Percentiles rank a stretch among this genome's conserved stretches.
Conservation (phyloP, 2,797 vertebrate genomes). For the Epinephelus malabaricus region DNA sequence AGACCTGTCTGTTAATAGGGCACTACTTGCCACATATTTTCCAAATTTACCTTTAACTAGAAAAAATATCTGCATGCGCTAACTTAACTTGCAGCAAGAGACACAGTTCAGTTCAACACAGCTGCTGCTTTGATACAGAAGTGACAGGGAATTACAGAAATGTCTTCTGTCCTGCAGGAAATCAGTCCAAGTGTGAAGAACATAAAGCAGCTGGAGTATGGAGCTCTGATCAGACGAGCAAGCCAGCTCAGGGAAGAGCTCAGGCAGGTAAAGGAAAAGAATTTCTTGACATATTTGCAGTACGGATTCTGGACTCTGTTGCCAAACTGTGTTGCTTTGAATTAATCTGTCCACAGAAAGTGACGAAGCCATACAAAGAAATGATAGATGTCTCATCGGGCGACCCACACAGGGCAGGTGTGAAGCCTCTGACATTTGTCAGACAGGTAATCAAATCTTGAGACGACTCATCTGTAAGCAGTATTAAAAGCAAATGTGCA, state of each 20-base stretch:
- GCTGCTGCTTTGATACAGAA: background rate
- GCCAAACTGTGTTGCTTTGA: conserved; percentile 11
- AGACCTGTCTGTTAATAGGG: conserved; percentile 43
- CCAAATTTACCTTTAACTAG: background rate
- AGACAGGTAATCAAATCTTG: conserved; percentile 80
- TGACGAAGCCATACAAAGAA: conserved; percentile 69
- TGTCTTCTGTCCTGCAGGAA: conserved; percentile 50
- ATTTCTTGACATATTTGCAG: background rate
- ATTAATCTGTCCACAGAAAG: conserved; percentile 65
- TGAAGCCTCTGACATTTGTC: conserved; percentile 83
- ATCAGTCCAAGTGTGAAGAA: conserved; percentile 50
- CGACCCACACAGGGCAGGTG: conserved; percentile 74
- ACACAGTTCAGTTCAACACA: background rate
- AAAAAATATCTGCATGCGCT: background rate
- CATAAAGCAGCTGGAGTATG: conserved; percentile 21
- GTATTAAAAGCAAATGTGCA: background rate
- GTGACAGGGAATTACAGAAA: conserved; percentile 20
- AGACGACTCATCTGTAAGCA: background rate
- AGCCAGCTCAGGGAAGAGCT: conserved; percentile 71
- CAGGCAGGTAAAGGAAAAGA: conserved; percentile 64
- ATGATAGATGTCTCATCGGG: conserved; percentile 75
- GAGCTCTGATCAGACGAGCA: conserved; percentile 39
- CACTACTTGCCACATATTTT: conserved; percentile 10
- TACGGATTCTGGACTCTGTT: background rate
- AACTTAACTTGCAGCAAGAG: background rate